Evolutionary conservation across 2,888 invertebrate genomes (phyloP), one percentile per base, ranked within the genome.

Genomic region (Phaedon cochleariae): DNA sequence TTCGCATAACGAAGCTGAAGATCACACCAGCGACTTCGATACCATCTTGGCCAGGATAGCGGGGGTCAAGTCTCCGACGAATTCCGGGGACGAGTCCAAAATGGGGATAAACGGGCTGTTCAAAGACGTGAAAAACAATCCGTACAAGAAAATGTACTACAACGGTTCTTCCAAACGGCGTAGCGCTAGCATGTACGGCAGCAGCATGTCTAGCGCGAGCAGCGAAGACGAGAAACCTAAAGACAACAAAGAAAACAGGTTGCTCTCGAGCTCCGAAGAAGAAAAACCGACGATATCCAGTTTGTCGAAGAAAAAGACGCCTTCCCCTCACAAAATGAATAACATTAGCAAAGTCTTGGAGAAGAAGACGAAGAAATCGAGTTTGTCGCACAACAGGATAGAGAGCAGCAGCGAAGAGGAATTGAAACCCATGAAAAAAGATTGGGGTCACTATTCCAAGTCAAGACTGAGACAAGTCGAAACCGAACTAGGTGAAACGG

Each of bases 141-240:
- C 91, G 1, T 92, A 92, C 76, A 92, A 91, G 80, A 90, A 90
- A 80, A 85, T 90, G 70, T 93, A 92, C 81, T 89, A 92, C 58
- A 93, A 94, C 80, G 93, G 93, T 51, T 88, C 89, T 45, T 85
- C 90, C 29, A 85, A 86, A 72, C 85, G 90, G 68, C 86, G 90
- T 69, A 87, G 88, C 74, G 86, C 86, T 31, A 90, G 89, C 75
- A 84, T 90, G 70, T 91, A 89, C 75, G 86, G 85, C 41, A 90
- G 90, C 77, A 90, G 90, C 75, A 78, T 86, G 67, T 86, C 87
- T 15, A 85, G 85, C 51, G 85, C 84, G 59, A 85, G 85, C 73
- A 88, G 87, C 76, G 86, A 77, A 62, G 80, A 80, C 57, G 79
- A 81, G 59, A 74, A 72, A 49, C 81, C 81, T 10, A 83, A 82